phyloP scores from a whole-genome alignment of 2,888 invertebrate species.

The Synanthedon myopaeformis region DNA sequence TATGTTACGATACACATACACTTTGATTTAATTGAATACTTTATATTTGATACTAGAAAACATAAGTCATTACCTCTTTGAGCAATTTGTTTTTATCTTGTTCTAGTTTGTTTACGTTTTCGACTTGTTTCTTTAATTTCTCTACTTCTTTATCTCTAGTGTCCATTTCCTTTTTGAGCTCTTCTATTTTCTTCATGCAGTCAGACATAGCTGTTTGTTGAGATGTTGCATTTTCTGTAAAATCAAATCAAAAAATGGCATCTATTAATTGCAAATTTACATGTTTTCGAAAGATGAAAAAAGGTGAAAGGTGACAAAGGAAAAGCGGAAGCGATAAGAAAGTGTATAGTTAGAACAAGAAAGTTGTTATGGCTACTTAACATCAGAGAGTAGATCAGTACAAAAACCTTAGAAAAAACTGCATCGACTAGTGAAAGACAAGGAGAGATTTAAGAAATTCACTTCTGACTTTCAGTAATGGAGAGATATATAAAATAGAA shows the following conservation, averaged over 20 bases:
- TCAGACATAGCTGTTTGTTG: constrained; percentile 67
- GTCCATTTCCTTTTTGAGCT: constrained; percentile 73
- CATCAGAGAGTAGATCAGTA: too few species aligned
- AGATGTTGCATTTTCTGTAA: constrained; percentile 65
- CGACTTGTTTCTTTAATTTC: constrained; percentile 71
- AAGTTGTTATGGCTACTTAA: too few species aligned
- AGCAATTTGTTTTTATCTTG: constrained; percentile 70
- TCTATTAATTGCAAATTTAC: neutral
- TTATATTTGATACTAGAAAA: neutral
- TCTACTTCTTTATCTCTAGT: constrained; percentile 74
- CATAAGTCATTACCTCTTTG: constrained; percentile 58
- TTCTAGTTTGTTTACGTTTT: constrained; percentile 54
- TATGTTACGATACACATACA: neutral
- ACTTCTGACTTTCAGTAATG: neutral
- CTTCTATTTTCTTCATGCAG: constrained; percentile 73
- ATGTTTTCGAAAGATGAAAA: neutral
- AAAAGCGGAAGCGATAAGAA: too few species aligned
- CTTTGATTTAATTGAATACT: too few species aligned
- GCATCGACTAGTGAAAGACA: too few species aligned
- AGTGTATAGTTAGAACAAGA: too few species aligned
- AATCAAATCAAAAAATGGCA: neutral
- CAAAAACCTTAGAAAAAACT: too few species aligned
- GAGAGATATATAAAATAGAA: neutral
- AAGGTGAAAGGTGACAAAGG: too few species aligned
- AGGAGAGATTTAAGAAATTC: too few species aligned